Evolutionary conservation across 2,113 vertebrate genomes (phyloP).

Genomic region (Setophaga coronata): DNA sequence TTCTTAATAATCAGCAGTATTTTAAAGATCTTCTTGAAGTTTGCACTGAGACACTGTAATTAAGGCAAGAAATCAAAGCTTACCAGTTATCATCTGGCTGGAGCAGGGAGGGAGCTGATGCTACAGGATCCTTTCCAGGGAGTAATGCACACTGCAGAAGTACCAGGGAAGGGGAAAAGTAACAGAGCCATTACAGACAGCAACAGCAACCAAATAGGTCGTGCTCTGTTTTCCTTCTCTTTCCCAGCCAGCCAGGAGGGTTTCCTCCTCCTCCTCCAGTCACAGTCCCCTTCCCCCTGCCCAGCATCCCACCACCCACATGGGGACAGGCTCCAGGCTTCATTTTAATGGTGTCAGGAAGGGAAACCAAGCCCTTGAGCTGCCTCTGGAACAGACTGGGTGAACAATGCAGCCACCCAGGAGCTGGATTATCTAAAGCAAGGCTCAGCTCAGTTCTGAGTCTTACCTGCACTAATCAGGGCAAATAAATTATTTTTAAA

Average conservation of each 20-base stretch:
- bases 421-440: not conserved
- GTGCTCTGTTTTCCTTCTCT: not conserved
- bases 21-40: constrained; percentile 30
- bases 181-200: not conserved
- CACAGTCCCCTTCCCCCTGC: not conserved
- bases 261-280: not conserved
- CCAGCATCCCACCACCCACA: not conserved
- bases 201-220: accelerated
- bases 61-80: constrained; percentile 54
- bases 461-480: not conserved
- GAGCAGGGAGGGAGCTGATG: not conserved
- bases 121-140: not conserved
- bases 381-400: not conserved
- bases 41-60: constrained; percentile 42
- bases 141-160: not conserved
- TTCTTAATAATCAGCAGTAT: constrained; percentile 25
- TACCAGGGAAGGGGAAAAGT: not conserved
- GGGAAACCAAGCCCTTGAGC: not conserved
- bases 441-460: not conserved
- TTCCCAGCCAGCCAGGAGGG: not conserved
- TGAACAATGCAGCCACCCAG: not conserved
- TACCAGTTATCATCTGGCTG: not conserved
- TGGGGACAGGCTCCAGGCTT: not conserved
- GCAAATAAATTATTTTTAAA: constrained; percentile 14
- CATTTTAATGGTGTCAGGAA: not conserved